Evolutionary conservation across 2,113 vertebrate genomes (phyloP), one percentile per base, ranked within the genome.

Genomic region (Bubo scandiacus): DNA sequence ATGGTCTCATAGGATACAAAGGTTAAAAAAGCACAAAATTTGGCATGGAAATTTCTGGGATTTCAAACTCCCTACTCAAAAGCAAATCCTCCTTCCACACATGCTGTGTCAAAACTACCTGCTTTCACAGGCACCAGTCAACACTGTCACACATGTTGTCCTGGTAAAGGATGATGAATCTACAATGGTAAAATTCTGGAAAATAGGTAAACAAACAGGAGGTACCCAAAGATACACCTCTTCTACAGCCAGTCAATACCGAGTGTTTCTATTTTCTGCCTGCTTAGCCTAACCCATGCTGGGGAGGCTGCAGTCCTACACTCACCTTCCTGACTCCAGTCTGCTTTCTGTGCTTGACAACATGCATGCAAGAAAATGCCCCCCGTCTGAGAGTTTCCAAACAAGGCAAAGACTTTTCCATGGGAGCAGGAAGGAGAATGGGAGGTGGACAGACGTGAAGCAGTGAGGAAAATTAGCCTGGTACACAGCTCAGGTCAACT

Each of bases 1-100:
- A 36, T 0, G 0, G 11, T 49, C 5, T 73, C 55, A 36, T 0
- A 36, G 12, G 32, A 72, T 8, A 92, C 3, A 81, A 66, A 5
- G 20, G 9, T 49, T 3, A 78, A 90, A 78, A 23, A 42, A 18
- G 4, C 36, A 73, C 25, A 57, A 72, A 58, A 32, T 42, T 6
- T 65, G 40, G 7, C 13, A 38, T 22, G 10, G 52, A 74, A 91
- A 68, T 10, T 47, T 32, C 11, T 30, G 29, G 26, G 26, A 84
- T 63, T 89, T 87, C 19, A 71, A 92, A 81, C 3, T 43, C 11
- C 8, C 30, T 65, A 43, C 23, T 75, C 26, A 43, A 75, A 89
- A 68, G 43, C 45, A 84, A 84, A 61, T 51, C 34, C 15, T 45
- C 40, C 72, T 93, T 72, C n/a, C 21, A 75, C 18, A n/a, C 9